These are phyloP conservation scores for Cottoperca gobio DNA, from an alignment of 2,797 vertebrate genomes.

Conservation along the genomic window DNA sequence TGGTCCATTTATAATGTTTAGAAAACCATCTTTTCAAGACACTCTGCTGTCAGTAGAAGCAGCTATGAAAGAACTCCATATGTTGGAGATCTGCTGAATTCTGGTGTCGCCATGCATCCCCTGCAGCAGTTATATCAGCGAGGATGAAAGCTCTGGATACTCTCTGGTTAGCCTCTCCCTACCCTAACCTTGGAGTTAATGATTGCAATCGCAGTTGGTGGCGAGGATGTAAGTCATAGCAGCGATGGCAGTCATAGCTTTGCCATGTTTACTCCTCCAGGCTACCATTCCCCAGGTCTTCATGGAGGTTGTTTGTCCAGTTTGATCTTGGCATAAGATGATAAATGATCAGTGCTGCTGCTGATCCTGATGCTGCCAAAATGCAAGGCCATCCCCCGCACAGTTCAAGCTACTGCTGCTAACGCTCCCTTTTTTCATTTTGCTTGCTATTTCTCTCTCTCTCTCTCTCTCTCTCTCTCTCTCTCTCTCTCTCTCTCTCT, in stretches of 20 bases:
- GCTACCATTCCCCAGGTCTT: conserved; percentile 63
- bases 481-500: neutral
- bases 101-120: conserved; percentile 3
- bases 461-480: neutral
- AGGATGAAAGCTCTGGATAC: conserved; percentile 62
- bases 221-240: conserved; percentile 49
- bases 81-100: conserved; percentile 24
- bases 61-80: conserved; percentile 13
- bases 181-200: conserved; percentile 69
- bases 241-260: conserved; percentile 42
- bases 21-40: conserved; percentile 14
- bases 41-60: conserved; percentile 20
- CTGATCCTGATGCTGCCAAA: conserved; percentile 63
- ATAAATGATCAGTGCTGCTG: conserved; percentile 70
- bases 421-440: conserved; percentile 37
- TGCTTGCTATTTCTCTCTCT: neutral
- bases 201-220: conserved; percentile 68
- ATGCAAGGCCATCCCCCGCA: conserved; percentile 56
- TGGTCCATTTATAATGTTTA: conserved; percentile 39
- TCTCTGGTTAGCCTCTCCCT: conserved; percentile 38
- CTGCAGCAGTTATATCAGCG: conserved; percentile 37
- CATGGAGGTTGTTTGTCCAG: conserved; percentile 70
- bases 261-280: conserved; percentile 67
- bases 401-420: conserved; percentile 48
- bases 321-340: conserved; percentile 73